Evolutionary conservation across 1,140 invertebrate species (phyloP), one percentile per base, ranked within the genome.

Genomic region (Drosophila burlai): DNA sequence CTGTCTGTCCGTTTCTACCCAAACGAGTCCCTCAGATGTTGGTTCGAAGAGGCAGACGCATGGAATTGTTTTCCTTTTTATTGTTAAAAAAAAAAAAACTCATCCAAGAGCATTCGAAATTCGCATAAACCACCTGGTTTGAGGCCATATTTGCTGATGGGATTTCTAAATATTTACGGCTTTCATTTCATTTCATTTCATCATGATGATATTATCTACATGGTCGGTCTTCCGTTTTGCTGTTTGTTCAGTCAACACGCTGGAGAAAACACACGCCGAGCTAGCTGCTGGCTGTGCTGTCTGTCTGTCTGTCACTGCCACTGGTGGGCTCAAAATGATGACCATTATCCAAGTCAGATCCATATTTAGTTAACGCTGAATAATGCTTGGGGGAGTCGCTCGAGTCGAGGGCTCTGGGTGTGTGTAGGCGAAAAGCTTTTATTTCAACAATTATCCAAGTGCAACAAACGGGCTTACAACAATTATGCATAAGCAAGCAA

Each of bases 361-460:
- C 47, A 34, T 40, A 47, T 71, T 40, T 47, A 31, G 62, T 43
- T 21, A 26, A 31, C 18, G 38, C 18, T 69, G 60, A 65, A 26
- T 29, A 69, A 31, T 69, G 21, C 26, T 6, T 2, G 9, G 6
- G 11, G 24, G 24, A 24, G 24, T 24, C 24, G 24, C 24, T 24
- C 24, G 26, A 9, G 13, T 34, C 18, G 38, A 16, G 69, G 58
- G 45, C 31, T 42, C 21, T 49, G 46, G 67, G 71, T 74, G 71
- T 60, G 29, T 74, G 71, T 60, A 31, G 71, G 68, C 68, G 57
- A 73, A 61, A 55, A 73, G 71, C 71, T 29, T 74, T 74, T 73
- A 73, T 72, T 73, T 73, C 40, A 74, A 74, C 68, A 73, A 74
- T 73, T 73, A 61, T 55, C 31, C 29, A 55, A 71, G 68, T 74